Percentiles rank a stretch among this genome's conserved stretches.
Evolutionary conservation across 2,888 invertebrate genomes (phyloP).

Genomic region (Cremastinae sp.): DNA sequence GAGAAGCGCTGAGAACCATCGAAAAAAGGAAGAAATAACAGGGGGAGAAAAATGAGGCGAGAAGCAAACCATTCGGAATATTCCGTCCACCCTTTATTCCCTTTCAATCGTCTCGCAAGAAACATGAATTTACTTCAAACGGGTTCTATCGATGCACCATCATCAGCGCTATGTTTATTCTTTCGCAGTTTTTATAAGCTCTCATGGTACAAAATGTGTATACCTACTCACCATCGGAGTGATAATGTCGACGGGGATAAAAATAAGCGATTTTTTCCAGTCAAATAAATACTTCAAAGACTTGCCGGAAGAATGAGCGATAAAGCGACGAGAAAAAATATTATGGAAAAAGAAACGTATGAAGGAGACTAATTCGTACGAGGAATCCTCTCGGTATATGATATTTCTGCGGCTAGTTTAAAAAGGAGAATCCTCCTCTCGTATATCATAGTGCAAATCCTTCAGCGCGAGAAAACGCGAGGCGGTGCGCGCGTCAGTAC

Average conservation of each 20-base stretch:
- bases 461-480: slow-evolving; percentile 28
- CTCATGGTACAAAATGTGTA: too few species aligned
- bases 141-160: not conserved
- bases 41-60: slow-evolving; percentile 2
- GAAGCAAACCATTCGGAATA: not conserved
- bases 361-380: not conserved
- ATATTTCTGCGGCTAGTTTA: slow-evolving; percentile 47
- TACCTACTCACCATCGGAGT: too few species aligned
- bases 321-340: slow-evolving; percentile 8
- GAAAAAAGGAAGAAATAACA: slow-evolving; percentile 1
- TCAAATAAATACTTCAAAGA: too few species aligned
- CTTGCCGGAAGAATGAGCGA: too few species aligned
- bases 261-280: too few species aligned
- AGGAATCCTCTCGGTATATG: slow-evolving; percentile 22
- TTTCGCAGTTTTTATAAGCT: too few species aligned
- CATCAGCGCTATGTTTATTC: too few species aligned
- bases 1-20: too few species aligned
- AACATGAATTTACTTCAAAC: too few species aligned
- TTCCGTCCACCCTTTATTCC: not conserved
- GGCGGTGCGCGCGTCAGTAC: slow-evolving; percentile 44
- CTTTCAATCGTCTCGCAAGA: not conserved
- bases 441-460: slow-evolving; percentile 33
- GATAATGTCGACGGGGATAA: too few species aligned
- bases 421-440: slow-evolving; percentile 25
- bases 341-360: not conserved